Conservation (phyloP, 2,888 invertebrate genomes). For the Nemurella pictetii region DNA sequence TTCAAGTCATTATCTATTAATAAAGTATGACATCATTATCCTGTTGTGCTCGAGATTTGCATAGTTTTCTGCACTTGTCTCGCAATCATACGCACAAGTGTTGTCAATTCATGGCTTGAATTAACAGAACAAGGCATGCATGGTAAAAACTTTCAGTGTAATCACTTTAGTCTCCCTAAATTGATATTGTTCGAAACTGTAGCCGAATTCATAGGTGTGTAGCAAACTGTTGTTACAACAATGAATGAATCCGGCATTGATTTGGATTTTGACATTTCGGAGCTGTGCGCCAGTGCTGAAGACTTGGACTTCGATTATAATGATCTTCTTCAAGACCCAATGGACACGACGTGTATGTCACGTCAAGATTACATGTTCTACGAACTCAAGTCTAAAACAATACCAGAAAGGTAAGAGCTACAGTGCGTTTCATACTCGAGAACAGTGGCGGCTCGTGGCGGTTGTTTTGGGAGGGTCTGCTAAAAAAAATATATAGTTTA, state of each 20-base stretch:
- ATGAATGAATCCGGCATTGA: constrained; percentile 69
- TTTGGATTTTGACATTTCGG: constrained; percentile 64
- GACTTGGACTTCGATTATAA: constrained; percentile 58
- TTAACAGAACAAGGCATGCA: not conserved
- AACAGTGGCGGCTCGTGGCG: no score
- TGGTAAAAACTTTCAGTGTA: not conserved
- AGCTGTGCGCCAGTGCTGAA: constrained; percentile 57
- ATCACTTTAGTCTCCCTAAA: not conserved
- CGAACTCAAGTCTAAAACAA: constrained; percentile 56
- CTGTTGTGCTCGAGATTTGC: not conserved
- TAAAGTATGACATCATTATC: not conserved
- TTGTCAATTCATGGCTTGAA: no score
- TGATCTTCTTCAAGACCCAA: constrained; percentile 59
- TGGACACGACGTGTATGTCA: constrained; percentile 54
- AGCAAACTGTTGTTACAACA: no score
- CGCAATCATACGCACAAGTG: no score
- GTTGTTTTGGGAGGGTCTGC: no score
- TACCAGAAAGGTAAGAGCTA: constrained; percentile 59
- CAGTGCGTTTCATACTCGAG: no score
- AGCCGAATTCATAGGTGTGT: no score
- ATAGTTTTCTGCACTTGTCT: not conserved
- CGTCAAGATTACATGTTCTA: constrained; percentile 65
- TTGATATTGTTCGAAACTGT: not conserved
- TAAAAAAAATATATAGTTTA: no score
- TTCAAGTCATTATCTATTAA: not conserved